Evolutionary conservation across 2,797 vertebrate species (phyloP), one percentile per base, ranked within the genome.

Genomic region (Rhinichthys osculus): DNA sequence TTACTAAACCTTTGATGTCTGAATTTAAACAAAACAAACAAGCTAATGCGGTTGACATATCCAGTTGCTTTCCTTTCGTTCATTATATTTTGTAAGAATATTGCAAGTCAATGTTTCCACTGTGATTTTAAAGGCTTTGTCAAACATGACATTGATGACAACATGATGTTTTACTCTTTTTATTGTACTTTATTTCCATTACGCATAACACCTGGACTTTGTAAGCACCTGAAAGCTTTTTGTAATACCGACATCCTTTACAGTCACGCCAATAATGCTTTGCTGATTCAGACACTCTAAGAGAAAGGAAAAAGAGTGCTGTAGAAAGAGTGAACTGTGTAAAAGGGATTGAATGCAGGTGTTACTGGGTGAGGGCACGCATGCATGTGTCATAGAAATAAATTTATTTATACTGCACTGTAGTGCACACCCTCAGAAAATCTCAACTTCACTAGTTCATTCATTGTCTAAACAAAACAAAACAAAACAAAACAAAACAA

Each of bases 161-260:
- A 47, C 27, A 69, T 70, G 33, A 14, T 0, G 0, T 21, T 19
- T 35, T 21, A 17, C 16, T 52, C n/a, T 16, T 5, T 77, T 66
- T 69, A 69, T 54, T 38, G 33, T 66, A 52, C 11, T 77, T 76
- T 4, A n/a, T 64, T 76, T 76, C 30, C 44, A 77, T 83, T 66
- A 66, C 40, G 62, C 23, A 54, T 4, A 30, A 84, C 73, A 84
- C 62, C 82, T 84, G 47, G 23, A 42, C 59, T 27, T 66, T 54
- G 16, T 38, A 83, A 83, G 59, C 23, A 16, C 59, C 23, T 84
- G 62, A 42, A 84, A 54, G 33, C 21, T 84, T 77, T 83, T 30
- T 66, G 57, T 64, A 27, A 66, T 27, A 17, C 13, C 1, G 35
- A 42, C 80, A 82, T 82, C 27, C 17, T 33, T 54, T 71, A 73